Evolutionary conservation across 2,113 vertebrate species (phyloP), one percentile per base, ranked within the genome.

Genomic region (Ciconia stormi): DNA sequence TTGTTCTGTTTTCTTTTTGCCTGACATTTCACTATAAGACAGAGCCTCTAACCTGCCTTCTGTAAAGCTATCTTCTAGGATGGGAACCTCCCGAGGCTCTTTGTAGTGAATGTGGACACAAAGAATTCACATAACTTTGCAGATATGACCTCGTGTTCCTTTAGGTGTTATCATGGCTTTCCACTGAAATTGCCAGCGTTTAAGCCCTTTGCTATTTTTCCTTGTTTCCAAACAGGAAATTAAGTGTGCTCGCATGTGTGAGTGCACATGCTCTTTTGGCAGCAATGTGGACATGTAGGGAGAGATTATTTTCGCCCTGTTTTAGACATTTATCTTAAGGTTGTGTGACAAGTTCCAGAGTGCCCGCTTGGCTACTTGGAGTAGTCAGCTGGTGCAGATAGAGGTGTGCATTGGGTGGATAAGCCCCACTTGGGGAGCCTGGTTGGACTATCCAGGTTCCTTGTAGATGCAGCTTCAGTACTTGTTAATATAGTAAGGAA

Each of bases 151-250:
- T 90, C 9, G 32, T 94, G 65, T 59, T 85, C 78, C 85, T 88
- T 72, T 74, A 94, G 95, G 95, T 92, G 92, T 90, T 85, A 62
- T 9, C 40, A 0, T 70, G 74, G 87, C 74, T 94, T 94, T 95
- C 82, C 74, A 53, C 12, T 82, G 30, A 38, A 93, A 86, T 50
- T 77, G 71, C 78, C 74, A 92, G 25, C 1, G 4, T 76, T 93
- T 87, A 53, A 87, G 74, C 44, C 67, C 36, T 94, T 49, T 88
- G 65, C 90, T 94, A 1, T 90, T 95, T 95, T 82, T 90, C 69
- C 78, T 23, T 25, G 29, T 92, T 96, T 91, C 95, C 96, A 96
- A 94, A n/a, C 93, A 96, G 96, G 92, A 96, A 96, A 91, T 95
- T n/a, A 87, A 94, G 70, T 26, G 70, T 84, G 58, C 73, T 93